Base-by-base conservation (phyloP, 2,888 invertebrate genomes). In the Drosophila demipolita region DNA sequence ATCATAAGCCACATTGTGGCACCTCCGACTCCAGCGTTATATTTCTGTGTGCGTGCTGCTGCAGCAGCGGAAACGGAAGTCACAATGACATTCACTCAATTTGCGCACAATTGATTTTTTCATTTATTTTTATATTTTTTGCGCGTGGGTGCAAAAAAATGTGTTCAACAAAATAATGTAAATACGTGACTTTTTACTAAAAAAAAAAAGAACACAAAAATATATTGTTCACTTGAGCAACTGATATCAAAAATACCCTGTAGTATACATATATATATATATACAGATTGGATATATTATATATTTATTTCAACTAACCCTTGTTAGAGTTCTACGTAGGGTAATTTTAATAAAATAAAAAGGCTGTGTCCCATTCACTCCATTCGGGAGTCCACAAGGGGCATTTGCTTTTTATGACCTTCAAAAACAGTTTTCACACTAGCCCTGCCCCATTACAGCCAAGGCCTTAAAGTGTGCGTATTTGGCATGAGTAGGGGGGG, bases 1-100 rank as follows among this genome's bases (percentile, higher is more conserved):
- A 80, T 87, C 85, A 85, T 75, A 82, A 74, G 85, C 83, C 87
- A 87, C 80, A 87, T 82, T 85, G 84, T 85, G 73, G 68, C 82
- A 87, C 80, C 75, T 82, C 73, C 66, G 67, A 64, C 66, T 69
- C 53, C 66, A 70, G 59, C 72, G 66, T 57, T 59, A 29, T 33
- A 35, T 8, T 17, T 20, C 38, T 32, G 54, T 42, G 50, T 59
- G 65, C 66, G 53, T 70, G 52, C 63, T 70, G 52, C 63, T 65
- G 49, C 66, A 12, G 20, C 40, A 63, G 50, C 64, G 77, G 77
- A 75, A 75, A 66, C 87, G 84, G 87, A 87, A 74, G 84, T 75
- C 79, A 70, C 75, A 81, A 81, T 82, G 87, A 75, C 79, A 87
- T 84, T 81, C 69, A 79, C 83, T 87, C 82, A 88, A 87, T 86